A percentile compares a stretch with the other conserved stretches of the same genome.
These are phyloP conservation scores for Tipula helvola DNA, from an alignment of 2,888 invertebrate genomes.

Conservation along the genomic window DNA sequence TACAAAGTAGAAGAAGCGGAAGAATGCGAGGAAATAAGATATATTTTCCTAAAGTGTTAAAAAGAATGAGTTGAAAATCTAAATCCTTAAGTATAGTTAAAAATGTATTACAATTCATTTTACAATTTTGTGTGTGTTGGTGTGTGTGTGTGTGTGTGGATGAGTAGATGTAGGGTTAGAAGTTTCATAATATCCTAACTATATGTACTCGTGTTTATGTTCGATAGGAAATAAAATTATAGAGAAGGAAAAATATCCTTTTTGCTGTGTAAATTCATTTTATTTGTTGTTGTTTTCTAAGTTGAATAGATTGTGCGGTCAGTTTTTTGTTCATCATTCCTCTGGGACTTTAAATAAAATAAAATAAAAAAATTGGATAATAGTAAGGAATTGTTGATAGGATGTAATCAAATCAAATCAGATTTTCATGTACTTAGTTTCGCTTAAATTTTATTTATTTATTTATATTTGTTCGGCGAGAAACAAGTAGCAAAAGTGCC, in stretches of 20 bases:
- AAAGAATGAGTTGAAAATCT: background rate
- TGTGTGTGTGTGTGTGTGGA: too few species aligned
- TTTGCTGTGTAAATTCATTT: background rate
- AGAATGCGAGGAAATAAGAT: background rate
- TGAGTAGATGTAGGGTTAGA: background rate
- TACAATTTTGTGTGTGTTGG: background rate
- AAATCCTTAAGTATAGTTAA: conserved; percentile 4
- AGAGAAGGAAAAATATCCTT: background rate
- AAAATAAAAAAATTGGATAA: background rate
- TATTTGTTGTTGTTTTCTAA: background rate
- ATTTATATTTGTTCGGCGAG: background rate
- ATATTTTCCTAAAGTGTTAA: background rate
- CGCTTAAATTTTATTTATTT: background rate
- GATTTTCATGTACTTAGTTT: background rate
- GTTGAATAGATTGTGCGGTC: conserved; percentile 4
- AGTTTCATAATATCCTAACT: background rate
- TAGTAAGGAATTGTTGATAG: background rate
- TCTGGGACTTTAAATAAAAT: background rate
- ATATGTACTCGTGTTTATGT: background rate
- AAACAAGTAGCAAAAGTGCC: background rate
- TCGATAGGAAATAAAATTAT: background rate
- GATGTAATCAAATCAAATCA: conserved; percentile 4
- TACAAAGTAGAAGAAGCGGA: background rate
- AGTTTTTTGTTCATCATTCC: background rate
- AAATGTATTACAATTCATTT: conserved; percentile 4